A percentile compares a stretch with the other conserved stretches of the same genome.
Conservation (phyloP, 2,888 invertebrate genomes). For the Apeira syringaria region DNA sequence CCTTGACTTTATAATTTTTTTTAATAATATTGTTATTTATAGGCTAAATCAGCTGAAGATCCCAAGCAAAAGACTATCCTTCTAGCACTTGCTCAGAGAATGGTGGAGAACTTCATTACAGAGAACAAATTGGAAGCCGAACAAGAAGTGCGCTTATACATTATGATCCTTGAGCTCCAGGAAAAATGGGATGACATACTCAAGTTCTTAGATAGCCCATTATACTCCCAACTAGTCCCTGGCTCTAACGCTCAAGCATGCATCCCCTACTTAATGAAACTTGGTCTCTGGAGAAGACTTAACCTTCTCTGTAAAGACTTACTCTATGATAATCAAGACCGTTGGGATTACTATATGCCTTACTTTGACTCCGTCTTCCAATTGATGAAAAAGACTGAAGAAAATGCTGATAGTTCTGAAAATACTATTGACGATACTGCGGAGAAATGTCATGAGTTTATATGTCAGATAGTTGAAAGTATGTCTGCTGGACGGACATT, state of each 20-base stretch:
- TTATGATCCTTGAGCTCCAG: conserved; percentile 91
- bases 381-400: conserved; percentile 70
- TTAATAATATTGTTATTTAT: not conserved
- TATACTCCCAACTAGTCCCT: conserved; percentile 87
- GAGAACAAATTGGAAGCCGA: conserved; percentile 96
- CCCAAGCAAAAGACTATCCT: conserved; percentile 86
- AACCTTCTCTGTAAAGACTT: conserved; percentile 89
- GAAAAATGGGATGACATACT: conserved; percentile 92
- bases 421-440: conserved; percentile 62
- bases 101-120: conserved; percentile 94
- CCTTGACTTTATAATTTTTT: too few species aligned
- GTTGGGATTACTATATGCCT: conserved; percentile 89
- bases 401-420: conserved; percentile 32
- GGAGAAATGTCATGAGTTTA: conserved; percentile 74
- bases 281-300: conserved; percentile 89
- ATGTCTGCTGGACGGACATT: conserved; percentile 75
- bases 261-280: conserved; percentile 88
- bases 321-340: conserved; percentile 88
- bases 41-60: conserved; percentile 77
- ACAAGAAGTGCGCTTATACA: conserved; percentile 95
- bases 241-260: conserved; percentile 87
- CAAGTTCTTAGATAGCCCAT: conserved; percentile 90
- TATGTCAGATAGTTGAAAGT: conserved; percentile 78
- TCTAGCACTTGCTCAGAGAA: conserved; percentile 94
- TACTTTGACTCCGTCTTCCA: conserved; percentile 89